These are phyloP conservation scores for Copidosoma floridanum DNA, from an alignment of 1,140 invertebrate species.

Conservation along the genomic window DNA sequence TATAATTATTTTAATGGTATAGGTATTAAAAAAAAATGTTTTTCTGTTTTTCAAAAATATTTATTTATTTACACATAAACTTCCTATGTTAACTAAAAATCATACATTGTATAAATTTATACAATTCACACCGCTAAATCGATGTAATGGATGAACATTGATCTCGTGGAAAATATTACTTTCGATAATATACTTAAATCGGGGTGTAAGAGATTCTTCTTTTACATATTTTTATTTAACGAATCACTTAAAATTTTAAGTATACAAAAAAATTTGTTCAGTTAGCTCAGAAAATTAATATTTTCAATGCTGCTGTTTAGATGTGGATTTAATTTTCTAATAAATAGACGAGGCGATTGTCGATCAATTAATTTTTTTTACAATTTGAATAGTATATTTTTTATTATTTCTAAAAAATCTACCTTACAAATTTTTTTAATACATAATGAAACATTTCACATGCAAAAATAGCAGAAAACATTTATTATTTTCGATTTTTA, in stretches of 20 bases:
- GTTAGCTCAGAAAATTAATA: neutral
- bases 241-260: too few species aligned
- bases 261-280: too few species aligned
- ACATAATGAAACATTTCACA: too few species aligned
- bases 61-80: slow-evolving; percentile 27
- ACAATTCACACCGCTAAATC: slow-evolving; percentile 7
- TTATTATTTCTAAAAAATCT: too few species aligned
- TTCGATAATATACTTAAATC: slow-evolving; percentile 9
- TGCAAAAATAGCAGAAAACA: too few species aligned
- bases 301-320: neutral
- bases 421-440: too few species aligned
- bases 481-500: too few species aligned
- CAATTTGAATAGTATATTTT: too few species aligned
- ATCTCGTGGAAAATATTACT: slow-evolving; percentile 20
- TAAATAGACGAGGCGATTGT: neutral
- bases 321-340: neutral
- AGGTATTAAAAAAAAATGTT: too few species aligned
- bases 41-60: slow-evolving; percentile 27
- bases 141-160: slow-evolving; percentile 3
- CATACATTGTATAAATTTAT: slow-evolving; percentile 18
- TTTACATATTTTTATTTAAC: too few species aligned
- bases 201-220: too few species aligned
- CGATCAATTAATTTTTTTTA: neutral
- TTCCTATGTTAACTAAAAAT: slow-evolving; percentile 18
- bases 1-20: too few species aligned